Base-by-base conservation (phyloP, 2,888 invertebrate genomes). In the Limenitis camilla region DNA sequence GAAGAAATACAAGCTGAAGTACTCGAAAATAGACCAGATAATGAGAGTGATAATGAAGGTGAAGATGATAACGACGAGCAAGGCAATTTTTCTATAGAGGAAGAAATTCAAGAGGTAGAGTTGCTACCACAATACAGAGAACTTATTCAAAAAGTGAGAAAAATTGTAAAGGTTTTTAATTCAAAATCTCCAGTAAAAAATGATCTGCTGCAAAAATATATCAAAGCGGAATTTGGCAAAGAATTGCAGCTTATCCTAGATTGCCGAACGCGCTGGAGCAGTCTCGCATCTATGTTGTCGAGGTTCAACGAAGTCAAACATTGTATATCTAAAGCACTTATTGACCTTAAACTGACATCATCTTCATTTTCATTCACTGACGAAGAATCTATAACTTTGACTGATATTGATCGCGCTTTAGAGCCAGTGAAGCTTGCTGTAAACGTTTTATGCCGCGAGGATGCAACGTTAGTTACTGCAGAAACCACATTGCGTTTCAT, bases 391-490 rank as follows among this genome's bases (percentile, higher is more conserved):
- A 32, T 41, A 29, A 46, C 49, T 30, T 46, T 59, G 28, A 41
- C 29, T 27, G n/a, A 53, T 33, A 49, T 49, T 11, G 42, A 49
- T 40, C 50, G 48, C 8, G 43, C 47, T 47, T 56, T 58, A 41
- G 36, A 58, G 42, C 51, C 55, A 43, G 52, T 62, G 40, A 58
- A 61, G 53, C 53, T 60, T 35, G 56, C 58, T 40, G 54, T 61
- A n/a, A 44, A 58, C 38, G 56, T 60, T 9, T 46, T 61, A 44
- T 61, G 56, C 35, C 56, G 52, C 44, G 55, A 53, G 39, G 58
- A 60, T 55, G 47, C 61, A 33, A 55, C 55, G 35, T 49, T 58
- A 30, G 54, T 38, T 52, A 61, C 36, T 44, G 62, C 61, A 45
- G 53, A 61, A 42, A 49, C 40, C 11, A 58, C 56, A 28, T 39